A percentile compares a stretch with the other conserved stretches of the same genome.
Evolutionary conservation across 92 coral and sea anemone species (phyloP).

Genomic region (Phenganax stokvisi): DNA sequence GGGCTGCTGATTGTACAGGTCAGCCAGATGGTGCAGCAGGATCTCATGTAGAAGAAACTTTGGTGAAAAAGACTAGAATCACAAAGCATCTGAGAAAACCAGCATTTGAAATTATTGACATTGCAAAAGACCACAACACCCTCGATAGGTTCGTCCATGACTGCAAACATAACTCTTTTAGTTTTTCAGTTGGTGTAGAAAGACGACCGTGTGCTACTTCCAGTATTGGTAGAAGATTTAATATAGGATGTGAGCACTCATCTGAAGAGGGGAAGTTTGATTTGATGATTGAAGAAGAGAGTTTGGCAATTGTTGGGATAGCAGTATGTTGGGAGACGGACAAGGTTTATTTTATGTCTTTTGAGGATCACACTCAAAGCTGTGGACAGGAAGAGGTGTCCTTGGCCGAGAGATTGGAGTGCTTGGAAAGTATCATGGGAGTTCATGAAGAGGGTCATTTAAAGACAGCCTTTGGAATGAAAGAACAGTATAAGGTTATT

Average conservation of each 20-base stretch:
- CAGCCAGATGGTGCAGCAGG: constrained; percentile 31
- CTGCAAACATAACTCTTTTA: constrained; percentile 62
- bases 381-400: constrained; percentile 60
- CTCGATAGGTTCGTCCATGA: constrained; percentile 69
- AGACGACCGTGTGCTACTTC: constrained; percentile 53
- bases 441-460: constrained; percentile 42
- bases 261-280: not conserved
- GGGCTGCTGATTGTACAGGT: not conserved
- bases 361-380: constrained; percentile 48
- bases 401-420: constrained; percentile 56
- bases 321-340: constrained; percentile 83
- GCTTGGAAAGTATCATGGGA: constrained; percentile 58
- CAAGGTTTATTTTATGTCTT: constrained; percentile 71
- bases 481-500: constrained; percentile 80
- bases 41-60: not conserved
- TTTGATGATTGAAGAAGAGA: constrained; percentile 66
- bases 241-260: constrained; percentile 41
- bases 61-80: not conserved
- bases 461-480: constrained; percentile 73
- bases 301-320: constrained; percentile 66
- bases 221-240: constrained; percentile 79
- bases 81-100: not conserved
- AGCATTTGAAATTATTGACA: constrained; percentile 59
- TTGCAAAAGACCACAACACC: constrained; percentile 59
- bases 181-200: constrained; percentile 82